A percentile compares a stretch with the other conserved stretches of the same genome.
Evolutionary conservation across 2,113 vertebrate genomes (phyloP).

Genomic region (Pungitius pungitius): DNA sequence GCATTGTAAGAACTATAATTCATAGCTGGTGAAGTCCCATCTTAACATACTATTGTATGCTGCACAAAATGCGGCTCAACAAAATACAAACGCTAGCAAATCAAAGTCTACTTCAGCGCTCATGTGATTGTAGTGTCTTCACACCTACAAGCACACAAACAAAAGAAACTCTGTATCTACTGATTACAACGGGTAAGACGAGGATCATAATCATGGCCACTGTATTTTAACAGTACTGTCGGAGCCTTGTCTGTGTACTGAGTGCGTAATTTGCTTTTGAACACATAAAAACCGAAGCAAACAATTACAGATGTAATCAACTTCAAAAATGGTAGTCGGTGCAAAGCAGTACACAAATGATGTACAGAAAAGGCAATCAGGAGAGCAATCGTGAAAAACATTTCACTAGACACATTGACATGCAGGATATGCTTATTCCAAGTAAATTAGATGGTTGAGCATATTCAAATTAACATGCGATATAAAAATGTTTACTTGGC

Average conservation of each 20-base stretch:
- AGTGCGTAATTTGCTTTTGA: constrained; percentile 23
- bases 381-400: constrained; percentile 42
- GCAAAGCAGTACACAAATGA: constrained; percentile 29
- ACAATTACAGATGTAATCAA: constrained; percentile 45
- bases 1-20: neutral
- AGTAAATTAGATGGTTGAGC: neutral
- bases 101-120: neutral
- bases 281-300: constrained; percentile 30
- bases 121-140: neutral
- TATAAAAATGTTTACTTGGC: neutral
- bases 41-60: neutral
- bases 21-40: neutral
- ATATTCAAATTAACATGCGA: neutral
- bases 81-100: neutral
- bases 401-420: constrained; percentile 5
- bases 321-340: constrained; percentile 37
- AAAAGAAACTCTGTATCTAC: neutral
- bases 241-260: constrained; percentile 9
- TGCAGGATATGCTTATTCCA: constrained; percentile 9
- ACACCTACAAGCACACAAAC: constrained; percentile 1
- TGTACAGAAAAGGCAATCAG: constrained; percentile 52
- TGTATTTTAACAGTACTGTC: constrained; percentile 16
- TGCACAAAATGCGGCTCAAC: neutral
- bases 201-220: constrained; percentile 1
- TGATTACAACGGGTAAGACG: neutral